Evolutionary conservation across 2,797 vertebrate species (phyloP).

Genomic region (Ctenopoma kingsleyae): DNA sequence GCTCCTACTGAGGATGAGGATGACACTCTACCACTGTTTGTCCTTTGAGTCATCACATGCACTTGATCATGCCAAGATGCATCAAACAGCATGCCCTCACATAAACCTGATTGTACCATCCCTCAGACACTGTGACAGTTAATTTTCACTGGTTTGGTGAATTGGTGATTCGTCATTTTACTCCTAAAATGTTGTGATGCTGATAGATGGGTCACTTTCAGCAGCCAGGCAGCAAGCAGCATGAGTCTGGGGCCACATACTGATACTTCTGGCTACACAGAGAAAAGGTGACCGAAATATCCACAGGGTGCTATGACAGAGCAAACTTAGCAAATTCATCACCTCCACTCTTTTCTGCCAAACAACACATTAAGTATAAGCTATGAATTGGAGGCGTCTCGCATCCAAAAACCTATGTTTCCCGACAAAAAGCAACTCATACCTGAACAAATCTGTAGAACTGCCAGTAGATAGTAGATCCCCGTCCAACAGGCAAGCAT

Average conservation of each 20-base stretch:
- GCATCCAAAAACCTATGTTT: neutral
- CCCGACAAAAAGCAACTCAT: slow-evolving; percentile 29
- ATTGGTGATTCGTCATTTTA: neutral
- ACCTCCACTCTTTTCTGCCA: neutral
- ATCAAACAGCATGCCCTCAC: slow-evolving; percentile 6
- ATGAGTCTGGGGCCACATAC: slow-evolving; percentile 57
- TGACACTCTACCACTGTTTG: slow-evolving; percentile 7
- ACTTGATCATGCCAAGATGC: neutral
- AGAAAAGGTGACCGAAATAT: slow-evolving; percentile 40
- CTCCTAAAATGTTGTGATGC: neutral
- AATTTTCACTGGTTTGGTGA: slow-evolving; percentile 13
- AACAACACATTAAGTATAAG: neutral
- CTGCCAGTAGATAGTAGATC: slow-evolving; percentile 76
- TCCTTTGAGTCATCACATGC: slow-evolving; percentile 7
- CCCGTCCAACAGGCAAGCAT: slow-evolving; percentile 76
- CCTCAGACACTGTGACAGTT: neutral
- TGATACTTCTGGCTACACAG: slow-evolving; percentile 31
- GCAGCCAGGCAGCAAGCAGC: slow-evolving; percentile 35
- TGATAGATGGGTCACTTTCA: slow-evolving; percentile 48
- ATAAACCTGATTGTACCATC: neutral
- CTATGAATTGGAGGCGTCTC: neutral
- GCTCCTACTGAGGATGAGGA: slow-evolving; percentile 18
- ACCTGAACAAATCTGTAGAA: slow-evolving; percentile 82
- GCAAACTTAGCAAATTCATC: slow-evolving; percentile 27
- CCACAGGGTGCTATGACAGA: slow-evolving; percentile 7